Evolutionary conservation across 2,797 vertebrate genomes (phyloP).

Genomic region (Siniperca undulata): DNA sequence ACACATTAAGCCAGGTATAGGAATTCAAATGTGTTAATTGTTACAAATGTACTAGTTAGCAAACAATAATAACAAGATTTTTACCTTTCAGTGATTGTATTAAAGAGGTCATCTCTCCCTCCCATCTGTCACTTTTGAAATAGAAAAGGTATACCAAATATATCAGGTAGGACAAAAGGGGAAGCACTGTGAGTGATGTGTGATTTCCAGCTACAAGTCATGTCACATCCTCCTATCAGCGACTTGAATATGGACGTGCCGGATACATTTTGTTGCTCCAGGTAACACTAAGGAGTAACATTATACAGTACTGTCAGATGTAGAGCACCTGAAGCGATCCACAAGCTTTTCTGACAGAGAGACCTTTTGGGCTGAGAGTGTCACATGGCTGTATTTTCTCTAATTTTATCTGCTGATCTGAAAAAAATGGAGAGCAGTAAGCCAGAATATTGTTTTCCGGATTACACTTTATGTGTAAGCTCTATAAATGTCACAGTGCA

Average conservation of each 20-base stretch:
- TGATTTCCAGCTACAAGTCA: conserved; percentile 38
- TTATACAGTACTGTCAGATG: conserved; percentile 43
- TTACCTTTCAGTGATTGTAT: neutral
- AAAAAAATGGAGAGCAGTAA: conserved; percentile 1
- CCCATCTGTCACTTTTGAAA: neutral
- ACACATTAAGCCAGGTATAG: neutral
- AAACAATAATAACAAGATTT: neutral
- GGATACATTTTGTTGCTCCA: conserved; percentile 43
- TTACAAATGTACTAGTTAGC: neutral
- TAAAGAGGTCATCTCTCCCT: neutral
- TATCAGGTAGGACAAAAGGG: neutral
- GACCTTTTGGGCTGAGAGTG: neutral
- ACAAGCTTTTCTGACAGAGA: conserved; percentile 20
- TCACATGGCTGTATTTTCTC: neutral
- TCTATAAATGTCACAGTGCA: conserved; percentile 2
- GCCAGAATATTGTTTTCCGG: neutral
- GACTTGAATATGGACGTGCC: conserved; percentile 44
- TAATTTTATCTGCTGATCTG: conserved; percentile 17
- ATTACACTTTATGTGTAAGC: neutral
- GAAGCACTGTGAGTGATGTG: conserved; percentile 29
- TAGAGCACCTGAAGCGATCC: conserved; percentile 28
- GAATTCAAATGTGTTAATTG: neutral
- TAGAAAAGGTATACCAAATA: neutral
- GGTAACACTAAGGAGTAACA: conserved; percentile 27
- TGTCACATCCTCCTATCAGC: conserved; percentile 39